A percentile compares a stretch with the other conserved stretches of the same genome.
These are phyloP conservation scores for Drosophila guanche DNA, from an alignment of 1,140 invertebrate genomes.

Conservation along the genomic window DNA sequence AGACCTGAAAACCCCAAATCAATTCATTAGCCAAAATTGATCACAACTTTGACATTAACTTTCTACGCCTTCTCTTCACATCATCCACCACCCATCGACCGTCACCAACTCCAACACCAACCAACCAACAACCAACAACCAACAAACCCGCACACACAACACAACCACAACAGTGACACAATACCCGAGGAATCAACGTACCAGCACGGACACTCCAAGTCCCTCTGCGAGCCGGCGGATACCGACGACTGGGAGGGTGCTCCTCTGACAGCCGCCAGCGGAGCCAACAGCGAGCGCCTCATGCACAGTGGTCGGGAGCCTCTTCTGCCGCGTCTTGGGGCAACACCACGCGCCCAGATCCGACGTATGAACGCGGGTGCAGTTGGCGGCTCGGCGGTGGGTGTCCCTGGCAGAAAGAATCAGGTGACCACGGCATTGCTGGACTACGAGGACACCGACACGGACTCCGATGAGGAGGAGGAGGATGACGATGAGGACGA, in stretches of 20 bases:
- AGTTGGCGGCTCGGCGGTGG: slow-evolving; percentile 52
- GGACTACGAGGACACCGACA: slow-evolving; percentile 69
- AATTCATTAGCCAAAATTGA: slow-evolving; percentile 56
- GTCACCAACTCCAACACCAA: neutral
- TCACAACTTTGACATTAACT: slow-evolving; percentile 74
- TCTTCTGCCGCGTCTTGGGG: slow-evolving; percentile 66
- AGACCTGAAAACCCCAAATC: slow-evolving; percentile 6
- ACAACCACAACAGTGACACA: slow-evolving; percentile 74
- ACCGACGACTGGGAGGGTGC: slow-evolving; percentile 76
- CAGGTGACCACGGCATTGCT: slow-evolving; percentile 77
- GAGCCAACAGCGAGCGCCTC: slow-evolving; percentile 52
- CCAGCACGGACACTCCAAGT: slow-evolving; percentile 78
- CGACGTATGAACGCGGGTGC: slow-evolving; percentile 69
- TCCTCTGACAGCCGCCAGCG: slow-evolving; percentile 44
- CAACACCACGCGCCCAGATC: slow-evolving; percentile 76
- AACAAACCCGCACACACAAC: slow-evolving; percentile 41
- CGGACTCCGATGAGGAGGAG: slow-evolving; percentile 69
- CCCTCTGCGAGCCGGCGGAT: slow-evolving; percentile 74
- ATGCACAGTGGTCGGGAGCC: slow-evolving; percentile 70
- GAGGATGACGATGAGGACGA: slow-evolving; percentile 80
- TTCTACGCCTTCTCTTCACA: slow-evolving; percentile 75
- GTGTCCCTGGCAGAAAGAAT: slow-evolving; percentile 55
- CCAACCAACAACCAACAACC: slow-evolving; percentile 26
- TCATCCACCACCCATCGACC: slow-evolving; percentile 49
- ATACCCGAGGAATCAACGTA: slow-evolving; percentile 82